phyloP scores from a whole-genome alignment of 2,797 vertebrate species.

The Podarcis siculus region DNA sequence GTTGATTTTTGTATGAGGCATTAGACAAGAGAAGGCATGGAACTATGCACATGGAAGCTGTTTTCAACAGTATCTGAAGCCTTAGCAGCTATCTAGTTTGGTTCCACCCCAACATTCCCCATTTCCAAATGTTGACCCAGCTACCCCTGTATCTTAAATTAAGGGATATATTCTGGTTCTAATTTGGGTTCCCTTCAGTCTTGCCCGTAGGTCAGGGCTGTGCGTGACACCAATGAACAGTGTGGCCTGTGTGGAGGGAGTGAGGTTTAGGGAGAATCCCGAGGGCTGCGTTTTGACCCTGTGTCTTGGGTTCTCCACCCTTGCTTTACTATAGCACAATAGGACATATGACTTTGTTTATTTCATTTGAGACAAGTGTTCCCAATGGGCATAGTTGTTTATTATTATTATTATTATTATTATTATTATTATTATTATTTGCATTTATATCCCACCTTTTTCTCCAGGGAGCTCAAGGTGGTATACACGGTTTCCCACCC shows the following conservation, averaged over 20 bases:
- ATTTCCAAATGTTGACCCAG: not conserved
- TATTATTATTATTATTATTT: too few species aligned
- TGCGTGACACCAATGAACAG: too few species aligned
- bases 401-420: too few species aligned
- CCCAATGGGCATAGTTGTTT: not conserved
- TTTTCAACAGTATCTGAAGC: not conserved
- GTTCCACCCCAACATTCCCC: not conserved
- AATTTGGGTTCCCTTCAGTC: not conserved
- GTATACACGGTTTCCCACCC: too few species aligned
- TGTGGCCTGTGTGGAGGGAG: too few species aligned
- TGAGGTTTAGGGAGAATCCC: too few species aligned
- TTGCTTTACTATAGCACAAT: not conserved
- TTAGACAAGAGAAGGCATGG: not conserved
- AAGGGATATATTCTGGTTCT: not conserved
- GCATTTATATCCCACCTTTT: too few species aligned
- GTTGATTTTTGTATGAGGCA: too few species aligned
- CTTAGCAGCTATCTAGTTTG: not conserved
- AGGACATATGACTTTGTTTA: not conserved
- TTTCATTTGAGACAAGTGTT: not conserved
- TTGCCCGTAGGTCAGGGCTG: too few species aligned
- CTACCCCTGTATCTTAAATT: not conserved
- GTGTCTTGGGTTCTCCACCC: too few species aligned
- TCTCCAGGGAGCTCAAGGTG: too few species aligned
- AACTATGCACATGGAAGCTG: not conserved
- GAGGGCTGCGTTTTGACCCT: too few species aligned